phyloP scores from a whole-genome alignment of 2,113 vertebrate genomes.

The Empidonax traillii region DNA sequence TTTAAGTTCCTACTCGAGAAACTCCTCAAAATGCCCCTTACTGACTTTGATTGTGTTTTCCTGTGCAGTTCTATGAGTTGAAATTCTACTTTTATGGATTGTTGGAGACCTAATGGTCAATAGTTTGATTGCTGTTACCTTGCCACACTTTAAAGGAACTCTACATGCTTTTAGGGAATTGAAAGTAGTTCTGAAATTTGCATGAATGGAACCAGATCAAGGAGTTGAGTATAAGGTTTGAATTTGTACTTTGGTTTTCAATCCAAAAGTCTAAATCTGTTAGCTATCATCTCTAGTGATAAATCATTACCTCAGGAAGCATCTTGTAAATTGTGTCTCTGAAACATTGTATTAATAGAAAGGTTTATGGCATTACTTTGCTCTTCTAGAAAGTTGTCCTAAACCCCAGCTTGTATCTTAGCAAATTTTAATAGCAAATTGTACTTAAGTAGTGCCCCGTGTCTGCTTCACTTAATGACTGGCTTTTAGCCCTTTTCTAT shows the following conservation, averaged over 20 bases:
- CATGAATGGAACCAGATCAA: background rate
- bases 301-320: background rate
- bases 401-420: background rate
- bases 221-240: background rate
- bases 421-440: background rate
- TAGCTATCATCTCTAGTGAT: background rate
- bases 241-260: background rate
- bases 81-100: background rate
- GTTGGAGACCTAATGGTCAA: background rate
- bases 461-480: background rate
- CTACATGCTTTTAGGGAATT: background rate
- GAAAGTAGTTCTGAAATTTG: background rate
- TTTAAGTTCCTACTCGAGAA: background rate
- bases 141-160: background rate
- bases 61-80: background rate
- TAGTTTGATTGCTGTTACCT: background rate
- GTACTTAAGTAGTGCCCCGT: background rate
- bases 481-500: background rate
- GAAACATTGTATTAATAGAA: background rate
- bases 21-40: background rate
- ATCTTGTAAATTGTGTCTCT: background rate
- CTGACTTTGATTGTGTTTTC: background rate
- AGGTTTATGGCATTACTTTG: background rate
- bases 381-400: background rate
- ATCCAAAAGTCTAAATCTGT: background rate